phyloP scores from a whole-genome alignment of 2,797 vertebrate species.

The Lutjanus campechanus region DNA sequence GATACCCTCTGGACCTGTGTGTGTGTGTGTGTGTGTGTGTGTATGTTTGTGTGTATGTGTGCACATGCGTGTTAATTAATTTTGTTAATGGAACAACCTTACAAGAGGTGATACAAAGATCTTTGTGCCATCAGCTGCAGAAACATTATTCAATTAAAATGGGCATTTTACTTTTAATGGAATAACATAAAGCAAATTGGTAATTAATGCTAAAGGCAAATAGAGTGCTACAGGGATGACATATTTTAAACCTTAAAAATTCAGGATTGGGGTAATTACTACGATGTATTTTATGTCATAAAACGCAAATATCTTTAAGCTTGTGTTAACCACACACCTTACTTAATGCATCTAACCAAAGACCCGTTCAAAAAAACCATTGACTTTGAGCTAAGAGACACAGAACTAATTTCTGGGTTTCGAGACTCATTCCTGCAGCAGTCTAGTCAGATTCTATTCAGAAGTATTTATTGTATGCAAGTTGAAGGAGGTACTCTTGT shows the following conservation, averaged over 20 bases:
- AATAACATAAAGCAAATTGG: background rate
- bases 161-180: background rate
- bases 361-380: too few relatives aligned
- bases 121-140: constrained; percentile 30
- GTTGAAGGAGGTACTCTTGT: background rate
- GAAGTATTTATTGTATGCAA: background rate
- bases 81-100: constrained; percentile 39
- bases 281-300: too few relatives aligned
- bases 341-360: too few relatives aligned
- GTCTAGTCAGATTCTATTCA: too few relatives aligned
- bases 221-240: background rate
- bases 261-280: too few relatives aligned
- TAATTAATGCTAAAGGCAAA: background rate
- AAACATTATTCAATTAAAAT: background rate
- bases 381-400: too few relatives aligned
- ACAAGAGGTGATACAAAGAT: constrained; percentile 30
- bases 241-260: too few relatives aligned
- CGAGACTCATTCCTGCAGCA: too few relatives aligned
- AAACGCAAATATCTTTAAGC: too few relatives aligned
- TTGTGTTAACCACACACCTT: too few relatives aligned
- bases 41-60: constrained; percentile 6
- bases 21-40: constrained; percentile 11
- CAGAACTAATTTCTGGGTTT: too few relatives aligned
- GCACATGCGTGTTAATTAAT: too few relatives aligned
- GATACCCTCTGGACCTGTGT: constrained; percentile 56